These are phyloP conservation scores for Drosophila asahinai DNA, from an alignment of 1,140 invertebrate species.

Conservation along the genomic window DNA sequence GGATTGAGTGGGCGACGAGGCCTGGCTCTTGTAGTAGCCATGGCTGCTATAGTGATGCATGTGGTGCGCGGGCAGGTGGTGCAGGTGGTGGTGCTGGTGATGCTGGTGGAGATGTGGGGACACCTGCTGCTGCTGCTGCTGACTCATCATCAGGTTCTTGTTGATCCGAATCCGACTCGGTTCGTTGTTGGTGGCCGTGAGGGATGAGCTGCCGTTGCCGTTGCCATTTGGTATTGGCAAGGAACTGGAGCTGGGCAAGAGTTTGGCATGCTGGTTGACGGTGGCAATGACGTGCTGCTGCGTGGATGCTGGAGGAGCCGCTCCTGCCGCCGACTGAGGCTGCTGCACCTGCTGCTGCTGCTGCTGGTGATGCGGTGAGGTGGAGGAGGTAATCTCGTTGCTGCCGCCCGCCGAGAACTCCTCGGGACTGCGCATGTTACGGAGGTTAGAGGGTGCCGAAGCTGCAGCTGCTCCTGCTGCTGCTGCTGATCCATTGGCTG, in stretches of 20 bases:
- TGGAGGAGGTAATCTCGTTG: conserved; percentile 88
- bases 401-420: conserved; percentile 83
- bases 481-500: conserved; percentile 24
- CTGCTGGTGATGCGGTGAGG: conserved; percentile 81
- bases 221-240: conserved; percentile 25
- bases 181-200: conserved; percentile 56
- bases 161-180: conserved; percentile 82
- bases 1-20: conserved; percentile 77
- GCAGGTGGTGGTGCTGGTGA: conserved; percentile 35
- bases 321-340: conserved; percentile 31
- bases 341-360: conserved; percentile 21
- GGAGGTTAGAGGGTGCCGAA: conserved; percentile 18
- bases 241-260: conserved; percentile 65
- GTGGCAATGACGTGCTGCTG: conserved; percentile 69
- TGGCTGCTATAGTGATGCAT: conserved; percentile 41
- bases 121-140: conserved; percentile 37
- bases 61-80: conserved; percentile 40
- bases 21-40: conserved; percentile 61
- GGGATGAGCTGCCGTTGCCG: conserved; percentile 46
- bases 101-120: conserved; percentile 41
- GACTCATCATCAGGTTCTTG: conserved; percentile 80
- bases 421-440: conserved; percentile 79
- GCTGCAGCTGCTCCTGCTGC: conserved; percentile 1
- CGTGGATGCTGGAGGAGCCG: conserved; percentile 32
- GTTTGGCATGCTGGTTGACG: conserved; percentile 82